Evolutionary conservation across 2,888 invertebrate species (phyloP).

Genomic region (Koerneria pararmatus): DNA sequence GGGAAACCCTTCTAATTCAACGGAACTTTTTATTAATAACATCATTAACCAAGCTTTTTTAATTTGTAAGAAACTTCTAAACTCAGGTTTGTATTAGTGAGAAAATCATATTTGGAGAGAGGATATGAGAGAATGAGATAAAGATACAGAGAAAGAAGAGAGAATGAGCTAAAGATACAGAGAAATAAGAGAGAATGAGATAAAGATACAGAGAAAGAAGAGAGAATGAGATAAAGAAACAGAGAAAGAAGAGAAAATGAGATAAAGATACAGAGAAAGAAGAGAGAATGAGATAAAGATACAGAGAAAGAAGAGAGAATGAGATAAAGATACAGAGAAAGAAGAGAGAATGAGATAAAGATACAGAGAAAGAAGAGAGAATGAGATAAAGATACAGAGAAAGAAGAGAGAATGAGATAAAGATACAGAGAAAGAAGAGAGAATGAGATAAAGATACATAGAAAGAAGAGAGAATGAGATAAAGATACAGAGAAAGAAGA

Average conservation of each 20-base stretch:
- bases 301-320: neutral
- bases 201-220: neutral
- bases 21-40: too few species aligned
- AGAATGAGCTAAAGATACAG: neutral
- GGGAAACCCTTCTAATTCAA: too few species aligned
- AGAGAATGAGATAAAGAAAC: neutral
- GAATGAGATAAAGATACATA: neutral
- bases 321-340: neutral
- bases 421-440: neutral
- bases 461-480: neutral
- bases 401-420: neutral
- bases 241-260: neutral
- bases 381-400: neutral
- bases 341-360: neutral
- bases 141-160: neutral
- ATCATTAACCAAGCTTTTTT: too few species aligned
- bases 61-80: too few species aligned
- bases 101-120: slow-evolving; percentile 2
- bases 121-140: neutral
- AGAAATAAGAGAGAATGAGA: neutral
- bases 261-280: neutral
- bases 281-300: neutral
- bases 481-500: neutral
- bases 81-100: too few species aligned
- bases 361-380: neutral